Base-by-base conservation (phyloP, 2,797 vertebrate genomes). In the Argyrosomus regius region DNA sequence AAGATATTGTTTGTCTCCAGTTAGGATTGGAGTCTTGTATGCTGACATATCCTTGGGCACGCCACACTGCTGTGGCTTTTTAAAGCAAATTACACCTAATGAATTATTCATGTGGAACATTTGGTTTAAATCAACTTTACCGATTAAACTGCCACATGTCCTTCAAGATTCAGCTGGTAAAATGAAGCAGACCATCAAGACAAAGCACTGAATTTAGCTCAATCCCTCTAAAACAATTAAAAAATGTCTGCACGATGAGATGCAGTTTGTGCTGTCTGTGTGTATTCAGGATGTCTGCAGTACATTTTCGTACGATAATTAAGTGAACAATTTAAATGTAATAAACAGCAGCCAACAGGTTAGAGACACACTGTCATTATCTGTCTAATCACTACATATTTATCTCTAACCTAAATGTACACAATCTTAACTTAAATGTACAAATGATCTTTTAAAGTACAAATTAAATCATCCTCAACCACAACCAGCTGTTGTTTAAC, bases 121-220 rank as follows among this genome's bases (percentile, higher is more conserved):
- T 83, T 91, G 91, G 84, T 83, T 87, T 81, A 60, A 72, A 78
- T 91, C 66, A 89, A 85, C 79, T 62, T 61, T 28, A 66, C 64
- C 9, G 31, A 77, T 86, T 80, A 68, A 70, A 75, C 63, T 65
- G 79, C 73, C 0, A 9, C 61, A 1, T 49, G 56, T 89, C 60
- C 58, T 83, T 69, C 24, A 66, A 65, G 46, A 72, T 49, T 46
- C 58, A 79, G 64, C 53, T 71, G 72, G 69, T 66, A 70, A 81
- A 89, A 82, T 76, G 83, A 91, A 91, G 68, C 88, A 53, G 83
- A 91, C 88, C 87, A 90, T 92, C 89, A 91, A 79, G 77, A 83
- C 50, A 54, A 81, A 85, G 56, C 53, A 61, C 22, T 50, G 26
- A 75, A 62, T 81, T 75, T 60, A 58, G 13, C 39, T 48, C 17